Base-by-base conservation (phyloP, 1,140 invertebrate genomes). In the Eubasilissa regina region DNA sequence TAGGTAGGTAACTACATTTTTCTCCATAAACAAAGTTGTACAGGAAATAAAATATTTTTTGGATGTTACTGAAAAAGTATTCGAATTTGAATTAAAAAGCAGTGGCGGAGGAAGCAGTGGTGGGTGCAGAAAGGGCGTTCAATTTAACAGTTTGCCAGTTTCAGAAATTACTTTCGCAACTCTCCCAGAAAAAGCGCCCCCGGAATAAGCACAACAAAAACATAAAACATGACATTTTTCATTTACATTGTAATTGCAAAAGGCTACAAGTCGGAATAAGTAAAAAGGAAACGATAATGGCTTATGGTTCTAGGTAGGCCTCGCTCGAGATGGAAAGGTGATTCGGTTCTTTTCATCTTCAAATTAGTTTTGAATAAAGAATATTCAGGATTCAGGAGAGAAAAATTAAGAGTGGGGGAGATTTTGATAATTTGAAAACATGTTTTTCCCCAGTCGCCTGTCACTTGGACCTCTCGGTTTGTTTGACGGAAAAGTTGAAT, bases 111-210 rank as follows among this genome's bases (percentile, higher is more conserved):
- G 45, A 17, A 19, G 35, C 45, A 15, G 48, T 51, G 15, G 13
- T 9, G 70, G 43, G 51, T 53, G 53, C 51, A 74, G 51, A 25
- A 45, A 72, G 70, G 21, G 75, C 75, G 78, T 77, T 79, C 80
- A 82, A 82, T 82, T 82, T 82, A 82, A 82, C 81, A 82, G 81
- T 82, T 82, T 82, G 78, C 81, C 81, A 82, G 81, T 82, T 82
- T 82, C 81, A 82, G 81, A 82, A 82, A 82, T 82, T 82, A 82
- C 81, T 82, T 82, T 82, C 75, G 78, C 64, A 82, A 82, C 78
- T 80, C 78, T 75, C 73, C 62, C 55, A 70, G 66, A 82, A 75
- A 68, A 76, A 58, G 47, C 78, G 78, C 78, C 78, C 68, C n/a
- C 75, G 73, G 74, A 79, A 80, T 68, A 77, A 76, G 70, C 74